Conservation (phyloP, 2,113 vertebrate genomes). For the Peromyscus maniculatus region DNA sequence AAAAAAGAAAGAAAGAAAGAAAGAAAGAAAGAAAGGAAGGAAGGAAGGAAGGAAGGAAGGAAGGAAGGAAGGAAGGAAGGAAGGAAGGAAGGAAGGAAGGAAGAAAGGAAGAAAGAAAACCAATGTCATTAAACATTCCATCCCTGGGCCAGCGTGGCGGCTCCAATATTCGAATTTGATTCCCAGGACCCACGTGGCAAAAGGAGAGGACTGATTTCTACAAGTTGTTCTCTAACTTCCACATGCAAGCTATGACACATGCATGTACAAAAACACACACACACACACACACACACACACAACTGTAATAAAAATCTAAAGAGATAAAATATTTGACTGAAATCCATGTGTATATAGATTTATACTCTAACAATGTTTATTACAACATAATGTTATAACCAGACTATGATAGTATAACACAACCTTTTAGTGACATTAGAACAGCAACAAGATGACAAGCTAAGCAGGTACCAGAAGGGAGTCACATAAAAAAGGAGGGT, state of each 20-base stretch:
- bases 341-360: not conserved
- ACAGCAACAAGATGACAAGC: not conserved
- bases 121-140: not conserved
- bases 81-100: too few species aligned
- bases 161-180: not conserved
- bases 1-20: too few species aligned
- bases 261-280: not conserved
- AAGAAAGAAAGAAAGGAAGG: too few species aligned
- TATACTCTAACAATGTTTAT: not conserved
- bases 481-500: not conserved
- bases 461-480: not conserved
- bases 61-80: too few species aligned
- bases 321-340: not conserved
- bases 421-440: not conserved
- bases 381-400: not conserved
- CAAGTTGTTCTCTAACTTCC: not conserved
- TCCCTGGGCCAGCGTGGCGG: not conserved
- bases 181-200: not conserved
- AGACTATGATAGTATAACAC: not conserved
- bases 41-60: too few species aligned
- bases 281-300: not conserved
- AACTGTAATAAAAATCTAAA: not conserved
- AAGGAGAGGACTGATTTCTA: not conserved
- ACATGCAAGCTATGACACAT: not conserved
- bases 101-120: not conserved